phyloP scores from a whole-genome alignment of 2,113 vertebrate species.

The Atractosteus spatula region DNA sequence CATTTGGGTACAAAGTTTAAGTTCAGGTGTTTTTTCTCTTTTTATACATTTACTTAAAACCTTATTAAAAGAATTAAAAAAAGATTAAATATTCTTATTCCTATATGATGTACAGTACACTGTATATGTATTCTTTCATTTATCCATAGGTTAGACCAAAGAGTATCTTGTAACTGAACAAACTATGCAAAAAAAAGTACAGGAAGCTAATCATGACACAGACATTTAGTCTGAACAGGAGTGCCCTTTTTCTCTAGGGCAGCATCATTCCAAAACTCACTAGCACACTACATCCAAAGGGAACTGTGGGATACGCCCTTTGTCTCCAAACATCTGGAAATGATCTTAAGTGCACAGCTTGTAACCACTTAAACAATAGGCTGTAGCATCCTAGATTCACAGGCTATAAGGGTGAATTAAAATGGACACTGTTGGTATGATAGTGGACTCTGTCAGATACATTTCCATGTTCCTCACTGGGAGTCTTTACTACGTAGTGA shows the following conservation, averaged over 20 bases:
- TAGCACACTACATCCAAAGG: slow-evolving; percentile 29
- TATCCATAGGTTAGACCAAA: not conserved
- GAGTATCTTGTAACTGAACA: not conserved
- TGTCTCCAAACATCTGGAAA: slow-evolving; percentile 66
- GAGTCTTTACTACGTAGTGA: too few species aligned
- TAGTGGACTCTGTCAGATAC: too few species aligned
- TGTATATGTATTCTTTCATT: too few species aligned
- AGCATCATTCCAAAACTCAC: not conserved
- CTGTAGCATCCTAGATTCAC: not conserved
- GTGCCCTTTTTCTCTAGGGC: not conserved
- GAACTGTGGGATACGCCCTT: slow-evolving; percentile 66
- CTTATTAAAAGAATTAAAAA: too few species aligned
- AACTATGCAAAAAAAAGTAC: not conserved
- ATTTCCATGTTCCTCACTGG: too few species aligned
- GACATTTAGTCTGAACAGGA: slow-evolving; percentile 3
- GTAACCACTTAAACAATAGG: not conserved
- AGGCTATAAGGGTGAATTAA: not conserved
- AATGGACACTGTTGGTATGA: too few species aligned
- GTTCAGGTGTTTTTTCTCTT: too few species aligned
- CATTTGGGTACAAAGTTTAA: too few species aligned
- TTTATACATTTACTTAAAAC: too few species aligned
- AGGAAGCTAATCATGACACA: not conserved
- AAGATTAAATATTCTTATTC: too few species aligned
- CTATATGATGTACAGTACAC: too few species aligned
- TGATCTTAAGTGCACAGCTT: slow-evolving; percentile 34